A percentile compares a stretch with the other conserved stretches of the same genome.
Evolutionary conservation across 2,797 vertebrate genomes (phyloP).

Genomic region (Leucoraja ocellata): DNA sequence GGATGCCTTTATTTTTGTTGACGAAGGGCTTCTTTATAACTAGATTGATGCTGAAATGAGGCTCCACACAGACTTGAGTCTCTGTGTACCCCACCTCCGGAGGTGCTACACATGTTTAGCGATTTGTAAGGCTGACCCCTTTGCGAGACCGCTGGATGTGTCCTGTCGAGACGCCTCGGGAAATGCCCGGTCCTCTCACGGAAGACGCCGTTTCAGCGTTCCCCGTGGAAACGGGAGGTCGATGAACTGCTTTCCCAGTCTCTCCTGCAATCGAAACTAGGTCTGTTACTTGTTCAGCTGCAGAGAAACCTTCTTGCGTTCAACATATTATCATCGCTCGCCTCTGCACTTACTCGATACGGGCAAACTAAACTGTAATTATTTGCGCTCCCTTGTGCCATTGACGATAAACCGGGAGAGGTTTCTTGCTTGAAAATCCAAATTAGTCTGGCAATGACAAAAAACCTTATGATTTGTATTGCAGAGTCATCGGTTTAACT

Average conservation of each 20-base stretch:
- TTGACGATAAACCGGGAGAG: background rate
- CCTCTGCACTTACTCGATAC: background rate
- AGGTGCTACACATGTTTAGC: too few species aligned
- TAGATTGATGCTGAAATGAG: background rate
- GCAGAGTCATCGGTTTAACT: background rate
- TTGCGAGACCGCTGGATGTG: background rate
- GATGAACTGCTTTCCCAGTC: background rate
- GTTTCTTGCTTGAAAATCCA: background rate
- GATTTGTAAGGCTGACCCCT: background rate
- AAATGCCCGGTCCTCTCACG: background rate
- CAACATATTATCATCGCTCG: conserved; percentile 30
- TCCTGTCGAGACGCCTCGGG: background rate
- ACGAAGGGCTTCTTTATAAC: background rate
- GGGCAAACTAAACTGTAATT: conserved; percentile 30
- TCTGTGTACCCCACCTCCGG: background rate
- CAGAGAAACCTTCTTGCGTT: conserved; percentile 9
- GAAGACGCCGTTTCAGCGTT: background rate
- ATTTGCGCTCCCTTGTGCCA: background rate
- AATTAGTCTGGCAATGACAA: background rate
- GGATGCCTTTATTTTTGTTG: background rate
- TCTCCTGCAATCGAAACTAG: background rate
- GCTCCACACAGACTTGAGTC: background rate
- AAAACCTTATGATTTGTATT: background rate
- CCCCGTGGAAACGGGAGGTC: background rate
- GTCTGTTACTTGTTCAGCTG: background rate